A percentile compares a stretch with the other conserved stretches of the same genome.
Evolutionary conservation across 2,113 vertebrate genomes (phyloP).

Genomic region (Paradisaea rubra): DNA sequence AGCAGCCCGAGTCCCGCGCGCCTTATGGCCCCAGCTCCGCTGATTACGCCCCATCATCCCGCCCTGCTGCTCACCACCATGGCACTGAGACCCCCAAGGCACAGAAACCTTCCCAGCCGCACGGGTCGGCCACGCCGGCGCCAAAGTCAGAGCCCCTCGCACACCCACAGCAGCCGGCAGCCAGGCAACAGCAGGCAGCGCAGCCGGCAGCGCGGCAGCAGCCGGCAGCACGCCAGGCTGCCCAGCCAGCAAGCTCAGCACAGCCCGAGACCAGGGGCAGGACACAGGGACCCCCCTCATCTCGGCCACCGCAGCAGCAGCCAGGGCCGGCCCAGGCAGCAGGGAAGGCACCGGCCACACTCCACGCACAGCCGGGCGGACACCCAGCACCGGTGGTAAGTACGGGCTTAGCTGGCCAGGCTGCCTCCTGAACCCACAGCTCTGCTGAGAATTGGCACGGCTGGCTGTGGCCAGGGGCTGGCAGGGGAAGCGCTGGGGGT

Average conservation of each 20-base stretch:
- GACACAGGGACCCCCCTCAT: conserved; percentile 45
- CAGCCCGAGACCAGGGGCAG: conserved; percentile 15
- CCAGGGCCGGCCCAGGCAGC: conserved; percentile 13
- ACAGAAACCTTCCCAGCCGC: conserved; percentile 74
- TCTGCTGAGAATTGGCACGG: fast-evolving
- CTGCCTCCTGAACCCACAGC: background rate
- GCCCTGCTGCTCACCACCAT: conserved; percentile 75
- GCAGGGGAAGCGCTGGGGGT: background rate
- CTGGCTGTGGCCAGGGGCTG: background rate
- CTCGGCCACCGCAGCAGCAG: conserved; percentile 64
- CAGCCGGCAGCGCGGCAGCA: conserved; percentile 57
- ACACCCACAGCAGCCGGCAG: conserved; percentile 60
- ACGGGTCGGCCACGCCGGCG: conserved; percentile 67
- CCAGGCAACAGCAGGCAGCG: conserved; percentile 61
- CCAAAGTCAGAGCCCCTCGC: conserved; percentile 68
- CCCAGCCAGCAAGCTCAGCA: background rate
- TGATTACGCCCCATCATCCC: conserved; percentile 76
- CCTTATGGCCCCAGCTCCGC: conserved; percentile 75
- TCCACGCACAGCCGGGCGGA: conserved; percentile 60
- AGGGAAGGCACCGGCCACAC: conserved; percentile 50
- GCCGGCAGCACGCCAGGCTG: conserved; percentile 63
- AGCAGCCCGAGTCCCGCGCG: conserved; percentile 71
- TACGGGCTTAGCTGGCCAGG: background rate
- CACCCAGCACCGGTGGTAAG: conserved; percentile 75
- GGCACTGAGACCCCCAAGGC: conserved; percentile 78